These are phyloP conservation scores for Cryptocephalus primarius DNA, from an alignment of 2,888 invertebrate species.

Conservation along the genomic window DNA sequence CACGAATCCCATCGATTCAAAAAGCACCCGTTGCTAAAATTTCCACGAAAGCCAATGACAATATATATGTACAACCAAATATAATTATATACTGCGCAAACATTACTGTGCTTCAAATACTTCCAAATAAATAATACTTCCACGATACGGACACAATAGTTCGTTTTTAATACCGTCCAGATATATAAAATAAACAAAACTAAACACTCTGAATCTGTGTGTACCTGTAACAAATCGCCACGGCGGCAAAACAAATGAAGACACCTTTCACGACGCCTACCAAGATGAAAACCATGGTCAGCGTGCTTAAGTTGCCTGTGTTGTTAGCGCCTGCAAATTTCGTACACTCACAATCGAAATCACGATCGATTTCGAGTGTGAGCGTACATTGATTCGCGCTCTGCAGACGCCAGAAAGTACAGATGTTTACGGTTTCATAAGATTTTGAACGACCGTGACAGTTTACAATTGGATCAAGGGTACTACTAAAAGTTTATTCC, in stretches of 20 bases:
- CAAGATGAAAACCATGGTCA: constrained; percentile 85
- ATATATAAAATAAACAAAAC: no score
- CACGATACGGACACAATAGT: no score
- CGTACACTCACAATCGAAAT: constrained; percentile 5
- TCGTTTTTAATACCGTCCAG: no score
- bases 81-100: constrained; percentile 21
- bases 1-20: no score
- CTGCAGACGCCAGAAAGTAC: no score
- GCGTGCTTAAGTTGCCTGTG: constrained; percentile 77
- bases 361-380: no score
- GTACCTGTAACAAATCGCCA: constrained; percentile 94
- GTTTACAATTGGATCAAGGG: no score
- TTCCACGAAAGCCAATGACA: constrained; percentile 22
- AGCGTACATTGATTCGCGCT: no score
- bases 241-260: constrained; percentile 91
- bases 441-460: no score
- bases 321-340: constrained; percentile 57
- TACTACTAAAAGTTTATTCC: no score
- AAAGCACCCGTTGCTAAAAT: not conserved
- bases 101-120: constrained; percentile 6
- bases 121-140: not conserved
- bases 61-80: constrained; percentile 25
- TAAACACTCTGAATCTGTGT: no score
- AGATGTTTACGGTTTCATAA: no score
- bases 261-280: constrained; percentile 85